Conservation (phyloP, 2,797 vertebrate genomes). For the Okamejei kenojei region DNA sequence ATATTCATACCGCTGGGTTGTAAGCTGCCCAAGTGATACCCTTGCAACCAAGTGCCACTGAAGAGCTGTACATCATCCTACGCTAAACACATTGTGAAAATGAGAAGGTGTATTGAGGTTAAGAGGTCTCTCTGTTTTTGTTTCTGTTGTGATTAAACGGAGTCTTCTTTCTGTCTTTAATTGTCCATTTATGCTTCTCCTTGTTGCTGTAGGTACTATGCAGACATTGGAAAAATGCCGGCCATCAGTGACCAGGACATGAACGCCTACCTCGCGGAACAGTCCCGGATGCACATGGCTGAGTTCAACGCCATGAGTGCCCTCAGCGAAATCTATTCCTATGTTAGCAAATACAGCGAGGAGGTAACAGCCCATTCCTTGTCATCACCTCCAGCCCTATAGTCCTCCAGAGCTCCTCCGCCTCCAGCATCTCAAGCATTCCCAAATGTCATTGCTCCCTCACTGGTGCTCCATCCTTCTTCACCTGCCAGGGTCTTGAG, state of each 20-base stretch:
- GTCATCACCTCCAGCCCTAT: neutral
- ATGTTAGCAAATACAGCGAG: conserved; percentile 93
- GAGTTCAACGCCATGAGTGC: conserved; percentile 98
- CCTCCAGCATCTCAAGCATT: too few relatives aligned
- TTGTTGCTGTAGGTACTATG: conserved; percentile 75
- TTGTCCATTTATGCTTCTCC: neutral
- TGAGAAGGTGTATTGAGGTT: too few relatives aligned
- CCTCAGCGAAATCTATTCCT: conserved; percentile 94
- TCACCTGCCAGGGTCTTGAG: too few relatives aligned
- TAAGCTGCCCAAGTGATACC: too few relatives aligned
- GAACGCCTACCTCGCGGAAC: conserved; percentile 95
- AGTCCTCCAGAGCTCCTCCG: too few relatives aligned
- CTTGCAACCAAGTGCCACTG: too few relatives aligned
- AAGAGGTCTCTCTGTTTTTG: neutral
- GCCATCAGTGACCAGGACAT: conserved; percentile 98
- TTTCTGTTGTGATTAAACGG: neutral
- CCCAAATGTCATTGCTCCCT: too few relatives aligned
- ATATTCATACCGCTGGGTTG: too few relatives aligned
- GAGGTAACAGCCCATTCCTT: conserved; percentile 65
- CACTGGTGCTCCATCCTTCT: too few relatives aligned
- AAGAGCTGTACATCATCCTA: neutral
- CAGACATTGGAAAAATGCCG: conserved; percentile 92
- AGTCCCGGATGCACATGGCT: conserved; percentile 96
- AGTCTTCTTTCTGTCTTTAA: neutral
- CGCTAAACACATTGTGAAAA: neutral